Percentiles rank a stretch among this genome's conserved stretches.
Conservation (phyloP, 2,797 vertebrate genomes). For the Meriones psammophilus region DNA sequence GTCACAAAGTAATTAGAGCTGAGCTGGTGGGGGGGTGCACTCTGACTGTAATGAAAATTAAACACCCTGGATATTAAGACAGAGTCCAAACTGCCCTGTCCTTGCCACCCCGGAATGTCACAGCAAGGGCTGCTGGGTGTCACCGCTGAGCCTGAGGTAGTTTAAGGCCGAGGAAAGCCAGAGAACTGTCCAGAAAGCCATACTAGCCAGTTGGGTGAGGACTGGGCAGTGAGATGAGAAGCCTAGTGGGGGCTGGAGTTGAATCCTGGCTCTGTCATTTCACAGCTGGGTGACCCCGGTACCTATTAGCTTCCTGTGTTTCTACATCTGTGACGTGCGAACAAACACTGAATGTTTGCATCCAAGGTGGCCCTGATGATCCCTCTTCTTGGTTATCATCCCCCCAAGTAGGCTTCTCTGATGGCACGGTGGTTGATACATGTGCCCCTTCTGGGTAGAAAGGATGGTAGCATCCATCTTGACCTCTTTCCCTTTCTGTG, state of each 20-base stretch:
- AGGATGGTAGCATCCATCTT: not conserved
- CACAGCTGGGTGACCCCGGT: not conserved
- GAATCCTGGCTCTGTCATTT: not conserved
- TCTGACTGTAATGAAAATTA: constrained; percentile 29
- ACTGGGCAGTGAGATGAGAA: not conserved
- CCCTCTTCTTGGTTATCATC: not conserved
- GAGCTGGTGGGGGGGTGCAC: not conserved
- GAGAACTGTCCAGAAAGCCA: constrained; percentile 32
- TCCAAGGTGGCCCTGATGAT: not conserved
- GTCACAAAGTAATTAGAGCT: not conserved
- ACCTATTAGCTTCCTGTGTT: not conserved
- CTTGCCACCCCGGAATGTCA: constrained; percentile 26
- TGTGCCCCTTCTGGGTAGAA: too few species aligned
- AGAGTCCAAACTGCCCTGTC: not conserved
- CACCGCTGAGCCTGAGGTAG: not conserved
- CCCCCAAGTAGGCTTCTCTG: rapidly evolving
- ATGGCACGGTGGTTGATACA: rapidly evolving
- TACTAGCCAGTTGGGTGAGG: not conserved
- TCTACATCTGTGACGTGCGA: not conserved
- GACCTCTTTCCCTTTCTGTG: not conserved
- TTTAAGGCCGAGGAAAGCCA: not conserved
- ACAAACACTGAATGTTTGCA: not conserved
- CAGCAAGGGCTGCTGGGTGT: not conserved
- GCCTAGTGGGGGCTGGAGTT: too few species aligned
- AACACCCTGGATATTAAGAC: constrained; percentile 15